A percentile compares a stretch with the other conserved stretches of the same genome.
These are phyloP conservation scores for Hyphantria cunea DNA, from an alignment of 1,140 invertebrate species.

Conservation along the genomic window DNA sequence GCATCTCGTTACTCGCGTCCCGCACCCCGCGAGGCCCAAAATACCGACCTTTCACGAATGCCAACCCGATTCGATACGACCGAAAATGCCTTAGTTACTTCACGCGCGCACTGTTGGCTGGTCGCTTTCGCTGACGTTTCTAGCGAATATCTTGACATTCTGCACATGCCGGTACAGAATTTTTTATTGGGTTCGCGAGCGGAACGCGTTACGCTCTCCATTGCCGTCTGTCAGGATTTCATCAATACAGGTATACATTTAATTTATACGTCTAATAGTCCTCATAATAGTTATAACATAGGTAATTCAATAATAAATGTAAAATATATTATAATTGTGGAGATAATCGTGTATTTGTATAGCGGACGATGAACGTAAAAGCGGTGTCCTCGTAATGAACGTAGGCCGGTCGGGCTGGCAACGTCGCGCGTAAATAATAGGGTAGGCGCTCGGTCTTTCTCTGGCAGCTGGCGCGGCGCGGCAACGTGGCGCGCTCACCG, in stretches of 20 bases:
- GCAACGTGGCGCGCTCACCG: constrained; percentile 66
- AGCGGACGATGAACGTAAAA: constrained; percentile 79
- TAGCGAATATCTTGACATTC: constrained; percentile 44
- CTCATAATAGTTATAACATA: constrained; percentile 4
- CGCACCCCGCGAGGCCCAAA: constrained; percentile 62
- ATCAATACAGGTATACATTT: constrained; percentile 30
- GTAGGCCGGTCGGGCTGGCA: constrained; percentile 80
- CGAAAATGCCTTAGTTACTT: constrained; percentile 81
- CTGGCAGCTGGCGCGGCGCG: constrained; percentile 72
- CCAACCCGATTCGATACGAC: constrained; percentile 77
- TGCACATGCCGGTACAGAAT: constrained; percentile 24
- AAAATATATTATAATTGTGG: constrained; percentile 29
- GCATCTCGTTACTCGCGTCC: constrained; percentile 42
- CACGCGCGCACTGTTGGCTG: constrained; percentile 59
- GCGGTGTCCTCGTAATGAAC: constrained; percentile 81
- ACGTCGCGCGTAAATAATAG: constrained; percentile 82
- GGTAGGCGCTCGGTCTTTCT: constrained; percentile 78
- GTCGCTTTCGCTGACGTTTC: constrained; percentile 62
- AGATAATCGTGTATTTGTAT: constrained; percentile 42
- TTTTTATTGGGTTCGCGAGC: background rate
- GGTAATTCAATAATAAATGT: constrained; percentile 11
- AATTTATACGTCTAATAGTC: background rate
- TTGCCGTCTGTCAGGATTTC: constrained; percentile 11
- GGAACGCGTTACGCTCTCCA: constrained; percentile 7
- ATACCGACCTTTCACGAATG: constrained; percentile 77